A percentile compares a stretch with the other conserved stretches of the same genome.
Conservation (phyloP, 2,888 invertebrate genomes). For the Drosophila kanekoi region DNA sequence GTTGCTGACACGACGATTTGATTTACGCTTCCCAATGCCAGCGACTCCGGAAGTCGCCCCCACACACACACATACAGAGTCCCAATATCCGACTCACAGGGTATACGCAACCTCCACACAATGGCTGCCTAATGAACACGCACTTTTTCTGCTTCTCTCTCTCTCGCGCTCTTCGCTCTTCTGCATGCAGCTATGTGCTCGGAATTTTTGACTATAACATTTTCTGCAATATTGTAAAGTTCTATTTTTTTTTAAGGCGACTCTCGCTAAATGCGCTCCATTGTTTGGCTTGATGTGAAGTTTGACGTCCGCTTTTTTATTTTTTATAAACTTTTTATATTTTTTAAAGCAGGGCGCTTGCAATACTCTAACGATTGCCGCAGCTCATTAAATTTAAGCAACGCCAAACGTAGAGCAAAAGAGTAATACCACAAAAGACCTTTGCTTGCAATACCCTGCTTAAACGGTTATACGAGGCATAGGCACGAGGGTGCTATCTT, state of each 20-base stretch:
- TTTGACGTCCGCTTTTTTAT: neutral
- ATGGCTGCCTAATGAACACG: conserved; percentile 61
- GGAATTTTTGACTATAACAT: conserved; percentile 23
- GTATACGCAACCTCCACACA: conserved; percentile 37
- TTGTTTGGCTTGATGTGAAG: conserved; percentile 16
- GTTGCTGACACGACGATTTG: conserved; percentile 68
- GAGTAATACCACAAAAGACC: conserved; percentile 62
- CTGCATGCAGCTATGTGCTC: conserved; percentile 26
- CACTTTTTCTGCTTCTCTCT: neutral
- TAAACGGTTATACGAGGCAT: rapidly evolving
- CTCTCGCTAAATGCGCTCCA: conserved; percentile 19
- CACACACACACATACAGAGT: neutral
- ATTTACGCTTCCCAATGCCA: conserved; percentile 41
- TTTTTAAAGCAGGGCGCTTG: conserved; percentile 1
- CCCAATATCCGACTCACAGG: neutral
- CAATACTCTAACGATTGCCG: conserved; percentile 49
- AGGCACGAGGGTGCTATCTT: neutral
- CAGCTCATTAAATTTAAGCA: conserved; percentile 71
- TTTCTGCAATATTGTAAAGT: conserved; percentile 48
- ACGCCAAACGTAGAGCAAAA: conserved; percentile 38
- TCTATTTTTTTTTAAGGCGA: conserved; percentile 17
- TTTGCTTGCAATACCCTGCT: conserved; percentile 27
- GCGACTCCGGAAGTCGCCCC: conserved; percentile 38
- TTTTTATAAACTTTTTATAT: neutral
- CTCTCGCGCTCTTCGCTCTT: neutral